Percentiles rank a stretch among this genome's conserved stretches.
Conservation (phyloP, 2,888 invertebrate genomes). For the Drosophila mimetica region DNA sequence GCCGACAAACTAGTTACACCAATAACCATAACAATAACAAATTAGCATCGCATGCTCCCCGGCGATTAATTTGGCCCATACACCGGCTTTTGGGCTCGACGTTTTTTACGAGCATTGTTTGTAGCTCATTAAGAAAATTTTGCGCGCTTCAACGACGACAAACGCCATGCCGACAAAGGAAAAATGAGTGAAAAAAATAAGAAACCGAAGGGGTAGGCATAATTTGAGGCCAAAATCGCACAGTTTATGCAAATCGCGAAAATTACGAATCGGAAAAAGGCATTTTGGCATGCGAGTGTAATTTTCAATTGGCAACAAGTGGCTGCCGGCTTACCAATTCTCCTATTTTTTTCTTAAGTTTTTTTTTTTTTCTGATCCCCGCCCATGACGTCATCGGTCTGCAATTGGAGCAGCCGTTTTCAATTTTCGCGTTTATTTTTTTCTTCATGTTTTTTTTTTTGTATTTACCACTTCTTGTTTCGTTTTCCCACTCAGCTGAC, state of each 20-base stretch:
- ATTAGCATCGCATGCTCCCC: slow-evolving; percentile 69
- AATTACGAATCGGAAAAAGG: slow-evolving; percentile 46
- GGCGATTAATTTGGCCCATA: slow-evolving; percentile 65
- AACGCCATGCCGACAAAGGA: slow-evolving; percentile 49
- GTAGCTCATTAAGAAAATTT: slow-evolving; percentile 75
- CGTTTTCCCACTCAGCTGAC: slow-evolving; percentile 57
- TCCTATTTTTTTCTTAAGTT: neutral
- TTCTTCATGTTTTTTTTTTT: neutral
- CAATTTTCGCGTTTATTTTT: slow-evolving; percentile 5
- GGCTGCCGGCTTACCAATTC: slow-evolving; percentile 16
- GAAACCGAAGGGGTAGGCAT: slow-evolving; percentile 45
- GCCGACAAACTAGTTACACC: slow-evolving; percentile 43
- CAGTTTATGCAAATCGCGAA: slow-evolving; percentile 68
- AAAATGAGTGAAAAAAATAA: slow-evolving; percentile 17
- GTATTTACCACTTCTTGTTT: slow-evolving; percentile 13
- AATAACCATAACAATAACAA: slow-evolving; percentile 69
- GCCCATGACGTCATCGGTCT: slow-evolving; percentile 31
- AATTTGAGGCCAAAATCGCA: slow-evolving; percentile 64
- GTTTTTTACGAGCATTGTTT: slow-evolving; percentile 64
- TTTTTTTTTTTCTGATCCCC: neutral
- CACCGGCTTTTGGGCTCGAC: slow-evolving; percentile 16
- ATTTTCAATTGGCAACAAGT: slow-evolving; percentile 36
- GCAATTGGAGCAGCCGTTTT: slow-evolving; percentile 6
- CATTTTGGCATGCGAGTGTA: slow-evolving; percentile 61
- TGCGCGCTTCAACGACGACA: slow-evolving; percentile 65